These are phyloP conservation scores for Acanthosepion lycidas DNA, from an alignment of 2,888 invertebrate species.

Conservation along the genomic window DNA sequence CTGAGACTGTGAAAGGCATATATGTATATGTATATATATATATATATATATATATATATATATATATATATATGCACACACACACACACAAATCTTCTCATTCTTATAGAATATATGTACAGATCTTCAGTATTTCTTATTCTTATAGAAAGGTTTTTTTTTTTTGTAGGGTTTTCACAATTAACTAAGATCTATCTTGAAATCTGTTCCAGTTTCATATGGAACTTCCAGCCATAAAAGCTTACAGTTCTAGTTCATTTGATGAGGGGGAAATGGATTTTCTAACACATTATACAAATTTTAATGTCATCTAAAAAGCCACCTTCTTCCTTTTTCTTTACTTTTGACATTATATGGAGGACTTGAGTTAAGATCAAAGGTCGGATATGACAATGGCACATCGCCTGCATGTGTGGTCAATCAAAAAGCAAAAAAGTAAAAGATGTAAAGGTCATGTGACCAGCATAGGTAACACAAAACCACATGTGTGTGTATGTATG, in stretches of 20 bases:
- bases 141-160: not conserved
- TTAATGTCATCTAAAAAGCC: not conserved
- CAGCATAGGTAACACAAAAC: not conserved
- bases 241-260: not conserved
- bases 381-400: not conserved
- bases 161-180: not conserved
- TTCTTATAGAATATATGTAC: too few species aligned
- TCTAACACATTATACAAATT: not conserved
- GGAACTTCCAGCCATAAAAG: not conserved
- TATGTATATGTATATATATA: too few species aligned
- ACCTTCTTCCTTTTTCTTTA: not conserved
- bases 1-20: too few species aligned
- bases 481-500: too few species aligned
- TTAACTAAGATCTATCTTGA: not conserved
- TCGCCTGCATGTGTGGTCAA: not conserved
- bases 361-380: constrained; percentile 11
- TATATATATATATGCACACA: too few species aligned
- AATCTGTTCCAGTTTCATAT: not conserved
- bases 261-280: not conserved
- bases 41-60: too few species aligned
- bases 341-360: not conserved
- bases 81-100: too few species aligned
- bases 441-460: not conserved
- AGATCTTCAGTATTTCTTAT: not conserved
- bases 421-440: not conserved